These are phyloP conservation scores for Agonopterix alstromeriana DNA, from an alignment of 2,888 invertebrate species.

Conservation along the genomic window DNA sequence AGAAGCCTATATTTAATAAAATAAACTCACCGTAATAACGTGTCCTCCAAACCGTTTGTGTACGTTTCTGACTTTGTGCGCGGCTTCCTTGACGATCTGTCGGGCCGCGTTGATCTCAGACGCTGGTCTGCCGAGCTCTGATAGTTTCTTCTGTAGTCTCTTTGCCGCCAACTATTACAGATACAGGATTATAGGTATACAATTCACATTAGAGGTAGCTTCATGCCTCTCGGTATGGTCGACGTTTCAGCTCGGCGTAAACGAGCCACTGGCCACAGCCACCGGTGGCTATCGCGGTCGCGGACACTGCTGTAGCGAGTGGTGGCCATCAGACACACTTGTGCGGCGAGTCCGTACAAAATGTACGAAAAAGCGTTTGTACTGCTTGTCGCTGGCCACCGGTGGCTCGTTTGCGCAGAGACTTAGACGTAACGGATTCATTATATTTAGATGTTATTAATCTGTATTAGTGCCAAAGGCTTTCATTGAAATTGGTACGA, in stretches of 20 bases:
- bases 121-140: conserved; percentile 62
- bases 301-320: too few relatives aligned
- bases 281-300: too few relatives aligned
- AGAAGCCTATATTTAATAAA: not conserved
- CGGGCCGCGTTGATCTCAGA: conserved; percentile 61
- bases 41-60: conserved; percentile 63
- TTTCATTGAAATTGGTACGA: too few relatives aligned
- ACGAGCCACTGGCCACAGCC: too few relatives aligned
- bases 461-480: too few relatives aligned
- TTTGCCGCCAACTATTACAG: conserved; percentile 51
- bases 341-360: too few relatives aligned
- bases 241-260: not conserved
- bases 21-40: conserved; percentile 42
- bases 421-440: too few relatives aligned
- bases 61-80: conserved; percentile 60
- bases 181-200: not conserved
- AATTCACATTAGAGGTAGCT: not conserved
- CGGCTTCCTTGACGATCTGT: conserved; percentile 61
- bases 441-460: too few relatives aligned
- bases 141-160: conserved; percentile 58
- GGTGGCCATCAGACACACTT: too few relatives aligned
- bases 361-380: too few relatives aligned
- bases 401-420: too few relatives aligned
- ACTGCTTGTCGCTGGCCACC: too few relatives aligned
- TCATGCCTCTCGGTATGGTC: not conserved